Evolutionary conservation across 2,888 invertebrate genomes (phyloP), one percentile per base, ranked within the genome.

Genomic region (Amblyteles armatorius): DNA sequence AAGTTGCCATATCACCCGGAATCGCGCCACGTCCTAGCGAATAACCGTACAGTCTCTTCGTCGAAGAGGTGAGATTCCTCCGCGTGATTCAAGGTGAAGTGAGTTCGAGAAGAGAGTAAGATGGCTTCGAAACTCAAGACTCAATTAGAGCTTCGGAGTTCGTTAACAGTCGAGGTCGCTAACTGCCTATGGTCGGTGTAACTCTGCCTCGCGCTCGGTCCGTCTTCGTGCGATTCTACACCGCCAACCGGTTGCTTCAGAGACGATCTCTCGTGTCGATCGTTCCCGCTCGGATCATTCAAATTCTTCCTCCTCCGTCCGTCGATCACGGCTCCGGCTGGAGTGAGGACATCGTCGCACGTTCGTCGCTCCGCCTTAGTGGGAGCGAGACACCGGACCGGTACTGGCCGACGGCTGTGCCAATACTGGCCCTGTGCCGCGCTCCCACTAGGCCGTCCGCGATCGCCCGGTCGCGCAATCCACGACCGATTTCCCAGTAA

Each of bases 101-200:
- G 29, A 50, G 57, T 57, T 57, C 65, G 13, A 50, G 19, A 22
- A 13, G 60, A n/a, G 63, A 73, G 63, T 19, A 72, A 16, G 44
- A 48, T 40, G 67, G 55, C 52, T 73, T 67, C 22, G 63, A 82
- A 85, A 84, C 78, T 85, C 67, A 81, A 83, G 87, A 85, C 89
- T 91, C 88, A 91, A 91, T 91, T 91, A 91, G 88, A 90, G 82
- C 80, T 89, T 87, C 87, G 90, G 86, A 85, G 89, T 89, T 90
- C 88, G 88, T 91, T 90, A 91, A 90, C 88, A 85, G 83, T 76
- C 85, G 89, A 87, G 89, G 87, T 91, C 89, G 89, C 91, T 91
- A 91, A 90, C 88, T 88, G 88, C 86, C 65, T 80, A 71, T 72
- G 82, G 44, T 76, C 29, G 33, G 48, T 73, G 72, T 80, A 72